Conservation (phyloP, 2,113 vertebrate species). For the Monarcha castaneiventris region DNA sequence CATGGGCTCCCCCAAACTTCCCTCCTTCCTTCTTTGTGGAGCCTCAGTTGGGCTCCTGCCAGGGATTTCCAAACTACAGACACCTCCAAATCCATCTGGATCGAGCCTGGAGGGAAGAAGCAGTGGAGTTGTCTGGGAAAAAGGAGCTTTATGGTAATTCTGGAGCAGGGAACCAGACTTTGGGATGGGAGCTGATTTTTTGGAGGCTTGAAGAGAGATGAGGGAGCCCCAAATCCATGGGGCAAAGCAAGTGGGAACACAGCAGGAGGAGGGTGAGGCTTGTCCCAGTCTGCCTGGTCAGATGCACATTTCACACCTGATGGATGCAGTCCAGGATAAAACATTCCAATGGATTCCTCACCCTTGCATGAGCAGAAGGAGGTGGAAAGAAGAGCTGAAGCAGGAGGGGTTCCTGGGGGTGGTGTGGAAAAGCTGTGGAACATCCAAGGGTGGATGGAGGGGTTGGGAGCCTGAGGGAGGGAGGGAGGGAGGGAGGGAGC, state of each 20-base stretch:
- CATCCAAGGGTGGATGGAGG: background rate
- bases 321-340: background rate
- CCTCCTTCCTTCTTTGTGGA: background rate
- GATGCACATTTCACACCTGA: background rate
- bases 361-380: background rate
- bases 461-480: background rate
- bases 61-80: slow-evolving; percentile 25
- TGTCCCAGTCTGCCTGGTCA: slow-evolving; percentile 11
- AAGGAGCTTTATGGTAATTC: slow-evolving; percentile 36
- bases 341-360: background rate
- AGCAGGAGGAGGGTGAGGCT: background rate
- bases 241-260: background rate
- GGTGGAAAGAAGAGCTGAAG: background rate
- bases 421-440: background rate
- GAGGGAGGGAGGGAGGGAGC: background rate
- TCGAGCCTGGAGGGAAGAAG: background rate
- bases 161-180: background rate
- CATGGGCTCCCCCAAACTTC: background rate
- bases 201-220: background rate
- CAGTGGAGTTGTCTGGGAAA: background rate
- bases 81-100: background rate
- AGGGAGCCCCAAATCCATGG: background rate
- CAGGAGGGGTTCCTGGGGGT: background rate
- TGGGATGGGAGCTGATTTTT: background rate
- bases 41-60: background rate